Evolutionary conservation across 1,140 invertebrate genomes (phyloP).

Genomic region (Ylistrum balloti): DNA sequence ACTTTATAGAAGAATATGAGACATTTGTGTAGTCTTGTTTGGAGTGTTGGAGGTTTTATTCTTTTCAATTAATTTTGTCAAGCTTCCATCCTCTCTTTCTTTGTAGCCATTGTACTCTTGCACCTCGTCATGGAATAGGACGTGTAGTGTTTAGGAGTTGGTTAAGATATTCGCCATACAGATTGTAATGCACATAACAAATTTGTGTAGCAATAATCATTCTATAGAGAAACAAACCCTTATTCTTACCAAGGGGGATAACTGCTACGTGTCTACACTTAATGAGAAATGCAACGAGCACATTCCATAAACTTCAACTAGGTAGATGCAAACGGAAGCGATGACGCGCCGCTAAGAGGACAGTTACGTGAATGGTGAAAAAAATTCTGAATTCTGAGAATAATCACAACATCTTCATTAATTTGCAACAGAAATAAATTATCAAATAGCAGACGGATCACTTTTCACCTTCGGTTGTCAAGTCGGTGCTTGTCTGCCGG

Average conservation of each 20-base stretch:
- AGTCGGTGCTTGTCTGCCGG: conserved; percentile 21
- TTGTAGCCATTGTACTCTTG: too few relatives aligned
- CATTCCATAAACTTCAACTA: background rate
- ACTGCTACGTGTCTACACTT: background rate
- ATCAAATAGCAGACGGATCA: background rate
- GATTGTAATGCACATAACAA: too few relatives aligned
- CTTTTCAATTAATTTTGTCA: too few relatives aligned
- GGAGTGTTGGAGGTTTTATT: too few relatives aligned
- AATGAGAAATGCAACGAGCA: background rate
- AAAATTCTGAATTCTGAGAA: background rate
- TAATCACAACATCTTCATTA: background rate
- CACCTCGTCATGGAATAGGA: too few relatives aligned
- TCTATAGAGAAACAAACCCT: background rate
- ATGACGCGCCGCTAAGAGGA: background rate
- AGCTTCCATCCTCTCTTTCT: too few relatives aligned
- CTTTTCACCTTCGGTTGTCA: conserved; percentile 31
- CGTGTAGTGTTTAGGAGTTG: too few relatives aligned
- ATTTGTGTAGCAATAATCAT: too few relatives aligned
- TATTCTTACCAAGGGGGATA: background rate
- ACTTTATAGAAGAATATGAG: too few relatives aligned
- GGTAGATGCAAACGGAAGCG: background rate
- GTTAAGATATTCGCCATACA: too few relatives aligned
- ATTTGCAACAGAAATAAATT: background rate
- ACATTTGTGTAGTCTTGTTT: too few relatives aligned
- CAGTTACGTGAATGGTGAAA: background rate